phyloP scores from a whole-genome alignment of 1,140 invertebrate genomes.

The Coboldia fuscipes region DNA sequence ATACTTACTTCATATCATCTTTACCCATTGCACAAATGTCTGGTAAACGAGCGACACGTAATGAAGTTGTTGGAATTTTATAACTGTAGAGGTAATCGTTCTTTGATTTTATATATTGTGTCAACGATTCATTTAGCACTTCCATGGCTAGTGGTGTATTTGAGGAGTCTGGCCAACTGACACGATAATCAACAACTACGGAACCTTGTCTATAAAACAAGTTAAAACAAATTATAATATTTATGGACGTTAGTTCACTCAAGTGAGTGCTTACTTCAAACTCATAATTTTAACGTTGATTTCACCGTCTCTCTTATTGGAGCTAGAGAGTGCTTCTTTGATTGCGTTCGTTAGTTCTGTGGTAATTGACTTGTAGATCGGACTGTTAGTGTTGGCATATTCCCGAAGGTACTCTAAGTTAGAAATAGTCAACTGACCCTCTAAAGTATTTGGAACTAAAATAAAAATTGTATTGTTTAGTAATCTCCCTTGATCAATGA shows the following conservation, averaged over 20 bases:
- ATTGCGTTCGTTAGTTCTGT: conserved; percentile 28
- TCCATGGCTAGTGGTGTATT: conserved; percentile 27
- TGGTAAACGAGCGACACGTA: conserved; percentile 25
- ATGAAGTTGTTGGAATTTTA: conserved; percentile 24
- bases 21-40: conserved; percentile 57
- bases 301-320: conserved; percentile 24
- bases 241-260: no score
- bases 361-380: conserved; percentile 34
- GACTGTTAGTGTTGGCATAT: conserved; percentile 32
- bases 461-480: conserved; percentile 10
- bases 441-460: conserved; percentile 38
- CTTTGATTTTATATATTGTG: conserved; percentile 23
- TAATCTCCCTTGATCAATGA: background rate
- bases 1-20: conserved; percentile 7
- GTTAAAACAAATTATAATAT: no score
- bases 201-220: conserved; percentile 35
- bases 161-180: conserved; percentile 31
- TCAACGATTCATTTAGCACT: conserved; percentile 23
- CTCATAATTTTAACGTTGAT: conserved; percentile 37
- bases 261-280: conserved; percentile 31
- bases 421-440: conserved; percentile 41
- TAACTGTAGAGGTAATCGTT: conserved; percentile 29
- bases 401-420: conserved; percentile 35
- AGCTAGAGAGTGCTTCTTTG: no score
- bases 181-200: conserved; percentile 34